These are phyloP conservation scores for Sericinus montela DNA, from an alignment of 2,888 invertebrate species.

Conservation along the genomic window DNA sequence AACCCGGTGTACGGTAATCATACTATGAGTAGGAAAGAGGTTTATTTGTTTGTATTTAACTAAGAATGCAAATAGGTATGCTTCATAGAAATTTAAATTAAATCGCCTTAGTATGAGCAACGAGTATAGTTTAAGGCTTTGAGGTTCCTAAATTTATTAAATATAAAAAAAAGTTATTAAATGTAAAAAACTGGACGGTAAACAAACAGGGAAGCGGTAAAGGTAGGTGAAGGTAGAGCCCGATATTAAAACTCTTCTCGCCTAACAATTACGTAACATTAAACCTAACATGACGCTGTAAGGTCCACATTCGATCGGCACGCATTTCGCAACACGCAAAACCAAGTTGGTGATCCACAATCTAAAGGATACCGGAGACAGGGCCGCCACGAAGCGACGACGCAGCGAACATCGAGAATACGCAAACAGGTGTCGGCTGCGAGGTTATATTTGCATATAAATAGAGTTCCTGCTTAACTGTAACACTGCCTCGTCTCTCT, in stretches of 20 bases:
- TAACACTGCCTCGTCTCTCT: conserved; percentile 71
- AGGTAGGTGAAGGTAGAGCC: neutral
- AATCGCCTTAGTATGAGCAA: neutral
- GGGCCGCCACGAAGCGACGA: conserved; percentile 67
- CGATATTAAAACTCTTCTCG: conserved; percentile 2
- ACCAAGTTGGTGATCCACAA: conserved; percentile 45
- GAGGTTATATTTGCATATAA: conserved; percentile 79
- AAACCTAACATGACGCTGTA: conserved; percentile 7
- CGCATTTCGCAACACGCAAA: conserved; percentile 29
- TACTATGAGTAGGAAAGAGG: too few relatives aligned
- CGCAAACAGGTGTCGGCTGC: conserved; percentile 79
- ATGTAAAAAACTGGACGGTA: neutral
- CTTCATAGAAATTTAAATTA: too few relatives aligned
- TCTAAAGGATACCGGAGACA: conserved; percentile 67
- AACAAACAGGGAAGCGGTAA: neutral
- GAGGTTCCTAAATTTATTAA: too few relatives aligned
- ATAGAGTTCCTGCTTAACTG: conserved; percentile 80
- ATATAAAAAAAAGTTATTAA: too few relatives aligned
- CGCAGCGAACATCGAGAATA: conserved; percentile 68
- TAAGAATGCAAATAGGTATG: too few relatives aligned
- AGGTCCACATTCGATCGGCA: conserved; percentile 25
- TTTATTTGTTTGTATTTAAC: too few relatives aligned
- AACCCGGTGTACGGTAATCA: too few relatives aligned
- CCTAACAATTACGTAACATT: neutral
- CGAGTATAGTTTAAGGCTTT: too few relatives aligned